Evolutionary conservation across 1,140 invertebrate species (phyloP).

Genomic region (Zaprionus taronus): DNA sequence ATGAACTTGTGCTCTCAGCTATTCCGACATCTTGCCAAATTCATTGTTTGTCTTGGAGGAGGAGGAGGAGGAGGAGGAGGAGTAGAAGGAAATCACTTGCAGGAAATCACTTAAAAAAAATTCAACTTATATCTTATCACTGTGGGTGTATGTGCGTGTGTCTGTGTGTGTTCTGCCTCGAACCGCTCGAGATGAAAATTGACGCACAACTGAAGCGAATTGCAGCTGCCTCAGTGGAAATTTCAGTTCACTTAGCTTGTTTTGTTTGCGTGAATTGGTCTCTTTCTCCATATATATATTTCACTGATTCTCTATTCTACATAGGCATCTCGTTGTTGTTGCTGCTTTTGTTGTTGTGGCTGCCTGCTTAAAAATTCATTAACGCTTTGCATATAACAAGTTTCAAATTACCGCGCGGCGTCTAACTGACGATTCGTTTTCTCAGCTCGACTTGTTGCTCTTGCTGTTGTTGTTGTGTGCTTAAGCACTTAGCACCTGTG

Average conservation of each 20-base stretch:
- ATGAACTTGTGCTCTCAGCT: slow-evolving; percentile 75
- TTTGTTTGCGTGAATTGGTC: slow-evolving; percentile 45
- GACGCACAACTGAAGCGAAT: slow-evolving; percentile 64
- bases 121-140: neutral
- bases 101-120: slow-evolving; percentile 17
- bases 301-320: slow-evolving; percentile 30
- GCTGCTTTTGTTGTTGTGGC: slow-evolving; percentile 18
- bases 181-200: slow-evolving; percentile 76
- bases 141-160: neutral
- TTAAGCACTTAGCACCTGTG: slow-evolving; percentile 55
- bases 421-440: slow-evolving; percentile 59
- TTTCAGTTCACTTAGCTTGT: slow-evolving; percentile 37
- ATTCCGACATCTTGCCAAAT: slow-evolving; percentile 84
- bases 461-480: slow-evolving; percentile 60
- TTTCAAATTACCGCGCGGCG: slow-evolving; percentile 71
- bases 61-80: neutral
- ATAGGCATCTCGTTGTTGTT: slow-evolving; percentile 20
- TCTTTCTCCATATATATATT: slow-evolving; percentile 38
- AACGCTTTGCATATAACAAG: slow-evolving; percentile 76
- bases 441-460: slow-evolving; percentile 23
- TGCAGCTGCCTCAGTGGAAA: slow-evolving; percentile 53
- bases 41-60: slow-evolving; percentile 65
- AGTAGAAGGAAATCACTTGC: slow-evolving; percentile 6
- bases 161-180: slow-evolving; percentile 23
- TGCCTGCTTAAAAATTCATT: slow-evolving; percentile 77